Evolutionary conservation across 1,140 invertebrate species (phyloP), one percentile per base, ranked within the genome.

Genomic region (Drosophila fuyamai): DNA sequence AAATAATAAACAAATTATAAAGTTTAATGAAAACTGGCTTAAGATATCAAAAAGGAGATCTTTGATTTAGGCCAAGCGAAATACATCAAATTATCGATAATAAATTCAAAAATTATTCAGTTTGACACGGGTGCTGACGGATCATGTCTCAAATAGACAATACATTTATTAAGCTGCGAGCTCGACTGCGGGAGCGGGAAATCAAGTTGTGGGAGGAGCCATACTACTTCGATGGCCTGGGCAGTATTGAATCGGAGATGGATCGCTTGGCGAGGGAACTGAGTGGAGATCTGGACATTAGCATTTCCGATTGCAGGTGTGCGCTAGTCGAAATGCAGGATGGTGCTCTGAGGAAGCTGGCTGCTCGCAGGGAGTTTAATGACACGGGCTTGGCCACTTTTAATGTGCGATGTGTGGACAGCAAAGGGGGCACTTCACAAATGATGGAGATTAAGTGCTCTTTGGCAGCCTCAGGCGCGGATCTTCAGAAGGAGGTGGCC

Each of bases 171-270:
- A 76, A 62, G 51, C 12, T 85, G 55, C 65, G 83, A 32, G 63
- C 61, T 6, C 65, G 58, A 2, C 40, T 85, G 8, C 68, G 76
- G 7, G 54, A 79, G 44, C 75, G 44, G 0, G 43, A 63, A 76
- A 93, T 96, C 8, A 96, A 96, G 88, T 89, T 97, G 61, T 97
- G 96, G 96, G 92, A 95, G 57, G 85, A 94, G 32, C 96, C 96
- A 0, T 97, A 95, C 89, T 94, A 94, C 60, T 77, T 79, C 14
- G 92, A 94, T 67, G 92, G 93, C 43, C 86, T 89, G 36, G 92
- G 93, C 14, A 56, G 78, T 35, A 90, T 81, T n/a, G 92, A 93
- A 18, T 57, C 79, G 4, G 93, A 94, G 65, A 77, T 93, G 80
- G 91, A 94, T 88, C 93, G 93, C 13, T 81, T 96, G 35, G 93